phyloP scores from a whole-genome alignment of 2,888 invertebrate genomes.

The Sarcophaga rosellei region DNA sequence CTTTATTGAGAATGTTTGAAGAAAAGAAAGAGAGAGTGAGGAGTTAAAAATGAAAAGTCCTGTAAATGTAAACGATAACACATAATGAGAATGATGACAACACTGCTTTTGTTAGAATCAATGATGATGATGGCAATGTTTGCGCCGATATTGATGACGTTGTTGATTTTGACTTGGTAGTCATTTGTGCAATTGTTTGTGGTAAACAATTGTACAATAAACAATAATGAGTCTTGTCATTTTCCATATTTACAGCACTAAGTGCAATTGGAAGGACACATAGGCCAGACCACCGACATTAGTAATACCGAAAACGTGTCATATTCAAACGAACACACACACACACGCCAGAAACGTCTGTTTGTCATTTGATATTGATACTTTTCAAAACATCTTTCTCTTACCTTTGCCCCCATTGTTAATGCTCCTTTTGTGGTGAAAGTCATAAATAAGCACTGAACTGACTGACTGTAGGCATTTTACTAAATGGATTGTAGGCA shows the following conservation, averaged over 20 bases:
- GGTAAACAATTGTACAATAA: conserved; percentile 55
- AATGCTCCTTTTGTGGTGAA: background rate
- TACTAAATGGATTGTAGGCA: conserved; percentile 6
- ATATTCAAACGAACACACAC: conserved; percentile 20
- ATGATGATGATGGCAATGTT: background rate
- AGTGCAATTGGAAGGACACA: conserved; percentile 8
- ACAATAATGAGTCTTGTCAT: conserved; percentile 57
- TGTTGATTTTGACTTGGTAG: conserved; percentile 21
- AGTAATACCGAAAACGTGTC: conserved; percentile 52
- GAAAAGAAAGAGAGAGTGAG: background rate
- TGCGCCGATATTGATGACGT: conserved; percentile 2
- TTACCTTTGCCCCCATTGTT: background rate
- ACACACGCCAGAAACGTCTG: conserved; percentile 23
- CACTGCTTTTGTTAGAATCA: background rate
- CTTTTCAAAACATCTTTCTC: conserved; percentile 19
- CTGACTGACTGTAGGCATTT: conserved; percentile 8
- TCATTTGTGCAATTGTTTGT: conserved; percentile 57
- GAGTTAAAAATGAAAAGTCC: conserved; percentile 20
- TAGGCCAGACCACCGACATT: background rate
- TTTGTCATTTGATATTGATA: conserved; percentile 52
- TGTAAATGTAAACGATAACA: conserved; percentile 6
- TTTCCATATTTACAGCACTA: conserved; percentile 9
- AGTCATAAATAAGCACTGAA: conserved; percentile 19
- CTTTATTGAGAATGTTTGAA: too few relatives aligned
- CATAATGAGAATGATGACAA: background rate